A percentile compares a stretch with the other conserved stretches of the same genome.
Conservation (phyloP, 1,140 invertebrate species). For the Bombyx mandarina region DNA sequence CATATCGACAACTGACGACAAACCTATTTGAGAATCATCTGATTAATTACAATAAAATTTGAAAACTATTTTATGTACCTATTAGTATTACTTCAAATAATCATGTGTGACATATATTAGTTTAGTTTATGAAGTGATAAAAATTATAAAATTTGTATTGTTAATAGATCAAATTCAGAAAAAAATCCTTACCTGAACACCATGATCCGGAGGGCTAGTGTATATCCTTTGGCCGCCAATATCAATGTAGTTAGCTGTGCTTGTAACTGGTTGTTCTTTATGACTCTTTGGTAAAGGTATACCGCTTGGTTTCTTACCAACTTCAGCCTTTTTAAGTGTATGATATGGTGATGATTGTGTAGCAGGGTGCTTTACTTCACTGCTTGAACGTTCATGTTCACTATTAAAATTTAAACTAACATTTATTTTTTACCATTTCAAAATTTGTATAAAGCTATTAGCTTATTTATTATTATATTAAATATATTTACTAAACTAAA, state of each 20-base stretch:
- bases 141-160: too few relatives aligned
- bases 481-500: too few relatives aligned
- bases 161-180: too few relatives aligned
- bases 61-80: too few relatives aligned
- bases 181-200: conserved; percentile 49
- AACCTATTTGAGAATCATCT: too few relatives aligned
- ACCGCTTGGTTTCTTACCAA: conserved; percentile 59
- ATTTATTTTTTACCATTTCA: neutral
- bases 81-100: too few relatives aligned
- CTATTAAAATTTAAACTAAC: conserved; percentile 15
- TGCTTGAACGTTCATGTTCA: conserved; percentile 61
- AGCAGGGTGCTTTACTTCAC: conserved; percentile 60
- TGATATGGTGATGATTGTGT: conserved; percentile 66
- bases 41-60: too few relatives aligned
- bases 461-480: too few relatives aligned
- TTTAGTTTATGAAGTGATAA: too few relatives aligned
- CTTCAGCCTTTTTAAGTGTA: conserved; percentile 52
- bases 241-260: conserved; percentile 58
- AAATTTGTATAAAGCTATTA: neutral
- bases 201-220: conserved; percentile 61
- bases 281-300: conserved; percentile 61
- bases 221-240: conserved; percentile 65
- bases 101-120: too few relatives aligned
- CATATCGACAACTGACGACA: too few relatives aligned
- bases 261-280: conserved; percentile 51